phyloP scores from a whole-genome alignment of 2,797 vertebrate species.

The Fistularia tabacaria region DNA sequence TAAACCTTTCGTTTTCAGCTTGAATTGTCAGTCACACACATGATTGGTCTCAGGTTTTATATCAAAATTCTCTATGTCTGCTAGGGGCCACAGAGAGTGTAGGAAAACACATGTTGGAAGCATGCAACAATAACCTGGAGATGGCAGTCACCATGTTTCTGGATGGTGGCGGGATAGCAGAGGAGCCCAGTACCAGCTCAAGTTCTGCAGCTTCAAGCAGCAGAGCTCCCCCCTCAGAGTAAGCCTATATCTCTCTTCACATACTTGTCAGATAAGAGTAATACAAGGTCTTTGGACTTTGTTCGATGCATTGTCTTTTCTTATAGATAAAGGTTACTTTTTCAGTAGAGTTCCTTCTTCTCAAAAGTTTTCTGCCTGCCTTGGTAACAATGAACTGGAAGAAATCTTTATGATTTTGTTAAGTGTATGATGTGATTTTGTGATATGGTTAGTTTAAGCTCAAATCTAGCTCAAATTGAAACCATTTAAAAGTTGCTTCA shows the following conservation, averaged over 20 bases:
- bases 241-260: conserved; percentile 28
- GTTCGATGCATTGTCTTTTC: neutral
- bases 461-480: too few species aligned
- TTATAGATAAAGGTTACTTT: neutral
- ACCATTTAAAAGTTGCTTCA: too few species aligned
- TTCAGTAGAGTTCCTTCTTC: neutral
- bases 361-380: too few species aligned
- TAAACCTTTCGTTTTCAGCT: too few species aligned
- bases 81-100: conserved; percentile 95
- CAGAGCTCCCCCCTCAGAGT: conserved; percentile 78
- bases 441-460: too few species aligned
- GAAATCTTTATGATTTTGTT: too few species aligned
- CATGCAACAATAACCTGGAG: conserved; percentile 97
- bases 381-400: too few species aligned
- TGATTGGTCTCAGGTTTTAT: neutral
- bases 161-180: conserved; percentile 91
- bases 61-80: conserved; percentile 9
- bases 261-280: neutral
- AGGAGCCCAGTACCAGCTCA: conserved; percentile 97
- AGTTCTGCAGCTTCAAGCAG: conserved; percentile 85
- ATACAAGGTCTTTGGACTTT: neutral
- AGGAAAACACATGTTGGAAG: conserved; percentile 96
- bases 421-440: too few species aligned
- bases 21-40: too few species aligned
- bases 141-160: conserved; percentile 99